Conservation (phyloP, 2,888 invertebrate species). For the Erebia aethiops region DNA sequence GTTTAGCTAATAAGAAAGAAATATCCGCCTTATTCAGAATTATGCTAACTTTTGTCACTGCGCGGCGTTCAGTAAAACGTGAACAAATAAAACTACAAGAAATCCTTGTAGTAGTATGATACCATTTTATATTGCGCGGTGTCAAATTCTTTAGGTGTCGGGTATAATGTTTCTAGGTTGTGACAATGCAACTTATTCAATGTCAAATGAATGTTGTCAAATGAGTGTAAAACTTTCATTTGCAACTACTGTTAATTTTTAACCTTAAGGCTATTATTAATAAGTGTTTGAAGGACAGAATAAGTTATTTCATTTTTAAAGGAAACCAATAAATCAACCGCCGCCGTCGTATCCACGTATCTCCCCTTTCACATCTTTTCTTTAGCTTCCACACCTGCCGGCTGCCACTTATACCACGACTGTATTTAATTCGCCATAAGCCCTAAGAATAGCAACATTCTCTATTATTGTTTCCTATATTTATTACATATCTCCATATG, state of each 20-base stretch:
- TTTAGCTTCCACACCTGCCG: constrained; percentile 14
- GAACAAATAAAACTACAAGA: constrained; percentile 1
- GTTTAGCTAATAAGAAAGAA: too few species aligned
- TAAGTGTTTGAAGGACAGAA: not conserved
- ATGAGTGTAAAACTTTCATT: not conserved
- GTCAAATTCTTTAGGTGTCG: constrained; percentile 20
- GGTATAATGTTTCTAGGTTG: constrained; percentile 14
- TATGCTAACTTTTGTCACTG: not conserved
- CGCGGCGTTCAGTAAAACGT: not conserved
- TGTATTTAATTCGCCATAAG: not conserved
- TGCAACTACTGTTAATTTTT: not conserved
- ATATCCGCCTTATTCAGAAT: too few species aligned
- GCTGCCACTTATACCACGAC: not conserved
- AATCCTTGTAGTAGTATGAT: constrained; percentile 14
- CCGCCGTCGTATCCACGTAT: constrained; percentile 1
- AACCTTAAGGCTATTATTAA: too few species aligned
- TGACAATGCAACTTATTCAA: constrained; percentile 20
- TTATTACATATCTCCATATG: not conserved
- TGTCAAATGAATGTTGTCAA: constrained; percentile 24
- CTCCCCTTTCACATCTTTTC: constrained; percentile 15
- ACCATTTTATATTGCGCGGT: constrained; percentile 15
- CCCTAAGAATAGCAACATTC: not conserved
- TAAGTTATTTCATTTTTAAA: not conserved
- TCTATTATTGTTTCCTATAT: constrained; percentile 7
- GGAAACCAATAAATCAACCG: constrained; percentile 3